phyloP scores from a whole-genome alignment of 2,797 vertebrate species.

The Hylomyscus alleni region DNA sequence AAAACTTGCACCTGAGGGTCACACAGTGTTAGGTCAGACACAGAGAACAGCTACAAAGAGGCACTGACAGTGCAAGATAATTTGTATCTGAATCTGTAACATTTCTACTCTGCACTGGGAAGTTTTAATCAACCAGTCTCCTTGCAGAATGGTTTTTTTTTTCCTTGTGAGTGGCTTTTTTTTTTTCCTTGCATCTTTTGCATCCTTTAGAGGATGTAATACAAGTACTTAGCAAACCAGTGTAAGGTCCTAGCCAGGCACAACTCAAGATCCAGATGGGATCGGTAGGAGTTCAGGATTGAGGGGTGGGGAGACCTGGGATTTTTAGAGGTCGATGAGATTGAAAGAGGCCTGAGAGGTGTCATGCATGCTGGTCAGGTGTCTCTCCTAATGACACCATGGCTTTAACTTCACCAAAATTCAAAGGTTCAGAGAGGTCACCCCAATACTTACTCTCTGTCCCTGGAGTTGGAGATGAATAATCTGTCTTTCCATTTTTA shows the following conservation, averaged over 20 bases:
- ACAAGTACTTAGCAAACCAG: background rate
- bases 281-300: background rate
- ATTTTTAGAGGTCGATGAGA: background rate
- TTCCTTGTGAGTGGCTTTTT: too few species aligned
- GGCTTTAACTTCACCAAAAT: background rate
- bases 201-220: background rate
- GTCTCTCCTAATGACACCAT: background rate
- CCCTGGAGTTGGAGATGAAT: conserved; percentile 59
- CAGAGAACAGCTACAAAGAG: background rate
- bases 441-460: conserved; percentile 38
- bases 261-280: background rate
- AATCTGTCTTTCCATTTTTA: conserved; percentile 73
- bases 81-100: background rate
- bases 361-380: background rate
- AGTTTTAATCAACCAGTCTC: background rate
- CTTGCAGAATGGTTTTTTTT: too few species aligned
- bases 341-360: background rate
- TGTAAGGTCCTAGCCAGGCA: background rate
- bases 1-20: background rate
- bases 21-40: background rate
- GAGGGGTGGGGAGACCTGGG: background rate
- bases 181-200: too few species aligned
- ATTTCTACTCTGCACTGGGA: background rate
- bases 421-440: background rate
- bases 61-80: background rate